These are phyloP conservation scores for Antechinus flavipes DNA, from an alignment of 2,113 vertebrate genomes.

Conservation along the genomic window DNA sequence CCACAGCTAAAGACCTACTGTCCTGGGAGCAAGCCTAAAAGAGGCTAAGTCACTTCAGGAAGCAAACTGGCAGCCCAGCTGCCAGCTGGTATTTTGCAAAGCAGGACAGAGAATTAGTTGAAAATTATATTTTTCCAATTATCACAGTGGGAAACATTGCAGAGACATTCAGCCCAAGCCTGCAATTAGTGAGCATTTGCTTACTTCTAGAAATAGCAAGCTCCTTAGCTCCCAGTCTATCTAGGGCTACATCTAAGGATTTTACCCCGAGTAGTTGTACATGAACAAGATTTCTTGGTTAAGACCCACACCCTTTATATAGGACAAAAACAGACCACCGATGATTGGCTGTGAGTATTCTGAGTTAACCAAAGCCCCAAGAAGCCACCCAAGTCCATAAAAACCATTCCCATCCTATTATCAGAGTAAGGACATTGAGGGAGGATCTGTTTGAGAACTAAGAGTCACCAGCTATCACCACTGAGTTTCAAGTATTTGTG, in stretches of 20 bases:
- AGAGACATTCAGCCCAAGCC: constrained; percentile 68
- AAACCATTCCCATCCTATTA: neutral
- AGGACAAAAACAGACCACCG: neutral
- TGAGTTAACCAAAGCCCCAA: neutral
- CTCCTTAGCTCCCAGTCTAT: constrained; percentile 54
- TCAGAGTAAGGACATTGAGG: neutral
- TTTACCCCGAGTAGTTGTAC: neutral
- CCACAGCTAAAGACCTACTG: constrained; percentile 29
- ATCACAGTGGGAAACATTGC: constrained; percentile 75
- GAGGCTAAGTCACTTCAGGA: constrained; percentile 58
- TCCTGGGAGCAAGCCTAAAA: constrained; percentile 18
- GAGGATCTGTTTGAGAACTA: neutral
- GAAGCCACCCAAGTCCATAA: neutral
- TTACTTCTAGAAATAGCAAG: constrained; percentile 75
- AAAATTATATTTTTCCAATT: constrained; percentile 79
- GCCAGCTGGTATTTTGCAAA: constrained; percentile 72
- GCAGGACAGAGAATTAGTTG: constrained; percentile 62
- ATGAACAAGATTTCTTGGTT: neutral
- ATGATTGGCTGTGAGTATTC: neutral
- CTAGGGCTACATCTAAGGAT: constrained; percentile 61
- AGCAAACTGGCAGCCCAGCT: constrained; percentile 56
- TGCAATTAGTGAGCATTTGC: constrained; percentile 75
- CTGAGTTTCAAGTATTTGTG: neutral
- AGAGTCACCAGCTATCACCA: neutral
- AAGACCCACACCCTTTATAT: neutral